phyloP scores from a whole-genome alignment of 2,797 vertebrate species.

The Remorina albescens region DNA sequence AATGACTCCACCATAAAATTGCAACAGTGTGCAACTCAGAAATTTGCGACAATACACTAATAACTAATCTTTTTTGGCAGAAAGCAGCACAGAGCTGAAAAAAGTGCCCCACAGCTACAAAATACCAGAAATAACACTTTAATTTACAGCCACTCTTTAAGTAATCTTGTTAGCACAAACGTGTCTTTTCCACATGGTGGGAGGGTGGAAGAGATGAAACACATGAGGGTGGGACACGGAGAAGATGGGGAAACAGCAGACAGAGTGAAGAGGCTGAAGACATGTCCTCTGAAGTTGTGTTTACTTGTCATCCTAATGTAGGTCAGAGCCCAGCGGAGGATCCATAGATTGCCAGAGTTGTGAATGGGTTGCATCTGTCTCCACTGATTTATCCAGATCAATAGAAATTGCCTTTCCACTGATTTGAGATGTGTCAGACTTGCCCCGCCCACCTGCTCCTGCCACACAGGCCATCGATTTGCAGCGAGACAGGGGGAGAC shows the following conservation, averaged over 20 bases:
- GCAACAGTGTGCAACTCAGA: slow-evolving; percentile 54
- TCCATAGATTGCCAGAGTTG: slow-evolving; percentile 55
- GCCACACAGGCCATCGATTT: slow-evolving; percentile 62
- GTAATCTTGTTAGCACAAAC: slow-evolving; percentile 74
- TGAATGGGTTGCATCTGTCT: slow-evolving; percentile 67
- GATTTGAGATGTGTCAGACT: slow-evolving; percentile 63
- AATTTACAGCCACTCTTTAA: slow-evolving; percentile 73
- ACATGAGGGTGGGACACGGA: slow-evolving; percentile 33
- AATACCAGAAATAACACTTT: slow-evolving; percentile 63
- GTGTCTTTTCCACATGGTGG: slow-evolving; percentile 56
- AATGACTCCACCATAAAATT: slow-evolving; percentile 67
- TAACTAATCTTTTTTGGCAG: slow-evolving; percentile 56
- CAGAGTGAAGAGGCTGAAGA: slow-evolving; percentile 58
- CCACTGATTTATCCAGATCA: slow-evolving; percentile 67
- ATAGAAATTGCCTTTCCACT: slow-evolving; percentile 66
- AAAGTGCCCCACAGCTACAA: slow-evolving; percentile 45
- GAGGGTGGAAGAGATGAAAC: slow-evolving; percentile 16
- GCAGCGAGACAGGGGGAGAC: slow-evolving; percentile 47
- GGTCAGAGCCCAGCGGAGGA: slow-evolving; percentile 80
- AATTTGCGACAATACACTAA: slow-evolving; percentile 53
- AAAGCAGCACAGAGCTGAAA: slow-evolving; percentile 38
- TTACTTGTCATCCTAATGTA: slow-evolving; percentile 82
- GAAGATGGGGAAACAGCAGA: slow-evolving; percentile 28
- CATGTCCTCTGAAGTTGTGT: slow-evolving; percentile 78
- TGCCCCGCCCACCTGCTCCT: slow-evolving; percentile 25